These are phyloP conservation scores for Nannoperca obscura DNA, from an alignment of 2,797 vertebrate genomes.

Conservation along the genomic window DNA sequence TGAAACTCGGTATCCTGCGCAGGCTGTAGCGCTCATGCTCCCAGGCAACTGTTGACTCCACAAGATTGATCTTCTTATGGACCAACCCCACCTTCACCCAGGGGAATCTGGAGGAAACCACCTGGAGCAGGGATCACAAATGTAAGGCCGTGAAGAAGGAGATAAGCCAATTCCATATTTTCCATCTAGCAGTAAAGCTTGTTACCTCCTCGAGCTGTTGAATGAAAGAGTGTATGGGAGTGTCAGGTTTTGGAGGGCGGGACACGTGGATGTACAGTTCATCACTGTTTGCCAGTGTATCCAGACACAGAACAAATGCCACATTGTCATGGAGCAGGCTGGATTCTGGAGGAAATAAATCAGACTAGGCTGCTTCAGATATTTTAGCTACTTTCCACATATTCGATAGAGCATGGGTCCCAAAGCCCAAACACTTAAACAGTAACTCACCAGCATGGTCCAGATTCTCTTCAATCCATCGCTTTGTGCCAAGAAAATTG, in stretches of 20 bases:
- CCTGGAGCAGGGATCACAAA: conserved; percentile 67
- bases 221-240: conserved; percentile 79
- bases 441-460: conserved; percentile 84
- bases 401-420: neutral
- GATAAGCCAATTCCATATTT: neutral
- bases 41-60: conserved; percentile 85
- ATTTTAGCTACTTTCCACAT: neutral
- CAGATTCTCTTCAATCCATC: conserved; percentile 88
- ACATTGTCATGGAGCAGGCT: conserved; percentile 88
- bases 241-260: conserved; percentile 82
- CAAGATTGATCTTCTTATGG: conserved; percentile 89
- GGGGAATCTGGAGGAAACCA: conserved; percentile 83
- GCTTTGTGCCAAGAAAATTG: conserved; percentile 88
- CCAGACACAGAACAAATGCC: conserved; percentile 87
- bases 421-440: neutral
- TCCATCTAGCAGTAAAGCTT: neutral
- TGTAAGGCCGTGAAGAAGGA: neutral
- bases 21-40: conserved; percentile 88
- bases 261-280: conserved; percentile 86
- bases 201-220: conserved; percentile 84
- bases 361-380: neutral
- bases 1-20: conserved; percentile 85
- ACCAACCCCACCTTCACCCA: conserved; percentile 83
- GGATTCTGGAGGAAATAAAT: conserved; percentile 77
- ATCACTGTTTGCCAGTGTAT: conserved; percentile 84